phyloP scores from a whole-genome alignment of 2,888 invertebrate genomes.

The Heliconius aoede region DNA sequence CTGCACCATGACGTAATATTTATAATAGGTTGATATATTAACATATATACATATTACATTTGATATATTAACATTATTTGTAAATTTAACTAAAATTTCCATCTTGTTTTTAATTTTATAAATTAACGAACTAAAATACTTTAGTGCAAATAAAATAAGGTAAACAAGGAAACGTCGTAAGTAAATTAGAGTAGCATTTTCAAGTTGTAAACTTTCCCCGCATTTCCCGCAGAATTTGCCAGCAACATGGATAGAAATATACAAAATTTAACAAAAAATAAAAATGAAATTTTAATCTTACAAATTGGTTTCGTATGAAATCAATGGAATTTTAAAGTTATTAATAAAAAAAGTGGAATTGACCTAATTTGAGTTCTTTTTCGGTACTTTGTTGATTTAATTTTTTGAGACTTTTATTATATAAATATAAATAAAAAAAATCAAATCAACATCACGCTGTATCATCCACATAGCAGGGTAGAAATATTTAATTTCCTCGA shows the following conservation, averaged over 20 bases:
- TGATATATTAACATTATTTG: background rate
- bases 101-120: constrained; percentile 6
- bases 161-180: constrained; percentile 42
- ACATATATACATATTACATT: no score
- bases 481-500: no score
- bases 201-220: constrained; percentile 43
- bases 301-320: constrained; percentile 20
- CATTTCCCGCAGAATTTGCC: constrained; percentile 38
- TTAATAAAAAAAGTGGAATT: background rate
- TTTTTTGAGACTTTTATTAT: background rate
- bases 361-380: background rate
- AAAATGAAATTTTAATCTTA: constrained; percentile 32
- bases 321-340: background rate
- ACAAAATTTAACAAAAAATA: constrained; percentile 31
- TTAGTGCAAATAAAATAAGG: constrained; percentile 38
- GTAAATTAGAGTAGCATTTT: constrained; percentile 47
- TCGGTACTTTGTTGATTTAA: background rate
- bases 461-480: no score
- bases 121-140: constrained; percentile 38
- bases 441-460: no score
- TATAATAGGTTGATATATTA: background rate
- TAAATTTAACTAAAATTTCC: background rate
- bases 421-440: no score
- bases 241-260: constrained; percentile 41
- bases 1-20: no score